A percentile compares a stretch with the other conserved stretches of the same genome.
Conservation (phyloP, 2,113 vertebrate genomes). For the Chamaea fasciata region DNA sequence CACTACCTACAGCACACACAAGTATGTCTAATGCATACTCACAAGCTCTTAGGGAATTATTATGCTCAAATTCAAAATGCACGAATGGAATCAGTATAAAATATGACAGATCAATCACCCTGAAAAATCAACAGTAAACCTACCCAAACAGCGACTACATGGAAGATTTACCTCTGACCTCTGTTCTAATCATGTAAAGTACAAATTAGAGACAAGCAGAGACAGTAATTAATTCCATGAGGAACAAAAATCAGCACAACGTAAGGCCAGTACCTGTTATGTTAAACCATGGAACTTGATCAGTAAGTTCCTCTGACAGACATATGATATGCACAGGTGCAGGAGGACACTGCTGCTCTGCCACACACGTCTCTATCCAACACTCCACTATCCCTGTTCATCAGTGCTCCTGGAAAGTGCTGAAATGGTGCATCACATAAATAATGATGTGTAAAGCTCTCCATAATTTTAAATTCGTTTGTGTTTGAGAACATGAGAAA, state of each 20-base stretch:
- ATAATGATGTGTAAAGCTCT: neutral
- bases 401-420: neutral
- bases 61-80: neutral
- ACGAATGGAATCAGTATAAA: neutral
- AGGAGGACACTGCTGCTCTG: neutral
- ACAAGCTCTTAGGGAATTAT: neutral
- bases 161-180: neutral
- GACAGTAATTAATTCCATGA: neutral
- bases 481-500: neutral
- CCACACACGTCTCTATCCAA: neutral
- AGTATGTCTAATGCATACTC: neutral
- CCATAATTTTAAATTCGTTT: neutral
- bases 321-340: fast-evolving
- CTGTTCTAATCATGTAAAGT: neutral
- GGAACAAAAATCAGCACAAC: neutral
- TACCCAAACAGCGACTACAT: neutral
- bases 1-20: neutral
- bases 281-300: neutral
- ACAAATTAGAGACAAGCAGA: neutral
- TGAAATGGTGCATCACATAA: neutral
- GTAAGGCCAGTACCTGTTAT: neutral
- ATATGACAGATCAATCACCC: neutral
- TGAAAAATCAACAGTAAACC: neutral
- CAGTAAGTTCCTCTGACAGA: neutral
- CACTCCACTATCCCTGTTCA: neutral